A percentile compares a stretch with the other conserved stretches of the same genome.
phyloP scores from a whole-genome alignment of 2,888 invertebrate genomes.

The Drosophila demipolita region DNA sequence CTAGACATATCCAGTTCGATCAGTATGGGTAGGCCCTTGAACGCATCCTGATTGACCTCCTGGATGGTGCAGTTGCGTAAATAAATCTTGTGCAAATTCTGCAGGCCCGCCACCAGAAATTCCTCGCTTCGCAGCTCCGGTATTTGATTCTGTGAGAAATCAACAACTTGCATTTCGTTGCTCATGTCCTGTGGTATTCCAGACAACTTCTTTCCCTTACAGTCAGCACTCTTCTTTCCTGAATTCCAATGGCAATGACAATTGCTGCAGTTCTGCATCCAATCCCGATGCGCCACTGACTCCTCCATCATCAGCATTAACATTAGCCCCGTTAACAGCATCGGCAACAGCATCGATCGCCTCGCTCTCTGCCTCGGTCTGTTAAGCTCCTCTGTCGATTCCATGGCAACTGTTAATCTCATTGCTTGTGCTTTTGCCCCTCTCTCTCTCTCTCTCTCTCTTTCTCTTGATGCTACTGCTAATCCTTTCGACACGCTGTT shows the following conservation, averaged over 20 bases:
- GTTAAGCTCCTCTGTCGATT: constrained; percentile 5
- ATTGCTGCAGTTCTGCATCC: constrained; percentile 82
- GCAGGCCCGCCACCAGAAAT: constrained; percentile 89
- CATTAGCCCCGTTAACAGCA: constrained; percentile 21
- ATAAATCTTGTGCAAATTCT: constrained; percentile 92
- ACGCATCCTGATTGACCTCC: constrained; percentile 90
- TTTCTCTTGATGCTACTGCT: neutral
- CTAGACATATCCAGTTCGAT: constrained; percentile 93
- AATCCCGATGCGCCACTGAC: constrained; percentile 77
- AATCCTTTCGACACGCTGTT: constrained; percentile 51
- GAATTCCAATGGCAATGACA: constrained; percentile 95
- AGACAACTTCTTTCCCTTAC: constrained; percentile 88
- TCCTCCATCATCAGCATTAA: constrained; percentile 51
- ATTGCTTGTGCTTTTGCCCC: neutral
- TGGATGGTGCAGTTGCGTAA: constrained; percentile 91
- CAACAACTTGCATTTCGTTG: constrained; percentile 89
- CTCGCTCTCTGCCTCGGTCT: constrained; percentile 2
- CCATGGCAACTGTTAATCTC: constrained; percentile 1
- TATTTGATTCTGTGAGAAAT: constrained; percentile 90
- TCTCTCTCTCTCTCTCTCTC: neutral
- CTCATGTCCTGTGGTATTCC: constrained; percentile 91
- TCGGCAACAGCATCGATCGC: constrained; percentile 11
- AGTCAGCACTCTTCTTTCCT: constrained; percentile 94
- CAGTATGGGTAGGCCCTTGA: constrained; percentile 90
- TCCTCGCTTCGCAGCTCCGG: constrained; percentile 88